These are phyloP conservation scores for Dryobota labecula DNA, from an alignment of 2,888 invertebrate genomes.

Conservation along the genomic window DNA sequence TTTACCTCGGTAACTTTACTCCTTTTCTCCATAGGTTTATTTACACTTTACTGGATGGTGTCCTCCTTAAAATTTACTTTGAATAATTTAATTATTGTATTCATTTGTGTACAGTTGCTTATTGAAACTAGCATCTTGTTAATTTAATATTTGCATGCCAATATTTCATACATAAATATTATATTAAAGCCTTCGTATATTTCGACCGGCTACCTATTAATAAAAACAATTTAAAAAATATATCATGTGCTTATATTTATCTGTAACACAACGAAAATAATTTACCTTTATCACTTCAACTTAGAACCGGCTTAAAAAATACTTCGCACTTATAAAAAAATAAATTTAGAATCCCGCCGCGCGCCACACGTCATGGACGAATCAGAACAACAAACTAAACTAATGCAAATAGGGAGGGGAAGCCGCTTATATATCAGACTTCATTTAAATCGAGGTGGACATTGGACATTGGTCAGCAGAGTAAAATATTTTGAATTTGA, in stretches of 20 bases:
- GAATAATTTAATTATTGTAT: no score
- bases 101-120: no score
- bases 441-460: conserved; percentile 9
- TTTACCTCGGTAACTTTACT: no score
- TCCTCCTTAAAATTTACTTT: no score
- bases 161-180: no score
- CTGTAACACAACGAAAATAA: background rate
- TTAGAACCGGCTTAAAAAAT: background rate
- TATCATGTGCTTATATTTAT: background rate
- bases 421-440: conserved; percentile 3
- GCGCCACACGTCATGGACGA: conserved; percentile 27
- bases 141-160: no score
- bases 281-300: conserved; percentile 26
- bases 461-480: background rate
- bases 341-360: conserved; percentile 13
- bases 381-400: conserved; percentile 26
- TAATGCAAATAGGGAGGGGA: conserved; percentile 15
- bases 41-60: background rate
- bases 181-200: background rate
- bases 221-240: no score
- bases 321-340: background rate
- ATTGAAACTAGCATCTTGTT: no score
- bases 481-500: background rate
- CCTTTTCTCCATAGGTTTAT: background rate
- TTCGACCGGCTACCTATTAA: no score